A percentile compares a stretch with the other conserved stretches of the same genome.
Conservation (phyloP, 2,797 vertebrate genomes). For the Ctenochaetus hawaiiensis region DNA sequence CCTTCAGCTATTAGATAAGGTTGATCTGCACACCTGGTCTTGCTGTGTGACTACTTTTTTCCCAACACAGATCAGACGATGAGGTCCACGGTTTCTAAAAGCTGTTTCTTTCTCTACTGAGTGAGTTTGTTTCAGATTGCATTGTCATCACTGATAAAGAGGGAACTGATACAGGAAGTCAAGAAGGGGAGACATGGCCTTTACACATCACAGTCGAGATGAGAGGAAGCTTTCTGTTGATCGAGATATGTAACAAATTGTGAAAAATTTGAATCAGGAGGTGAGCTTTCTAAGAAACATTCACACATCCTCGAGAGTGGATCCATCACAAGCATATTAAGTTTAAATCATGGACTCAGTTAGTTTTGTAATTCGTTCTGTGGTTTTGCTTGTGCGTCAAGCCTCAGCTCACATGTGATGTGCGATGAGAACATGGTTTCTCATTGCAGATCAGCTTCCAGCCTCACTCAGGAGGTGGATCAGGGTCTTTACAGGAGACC, state of each 20-base stretch:
- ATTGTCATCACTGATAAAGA: constrained; percentile 27
- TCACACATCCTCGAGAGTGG: constrained; percentile 7
- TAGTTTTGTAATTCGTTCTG: constrained; percentile 14
- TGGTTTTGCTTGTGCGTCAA: constrained; percentile 22
- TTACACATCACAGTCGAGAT: constrained; percentile 39
- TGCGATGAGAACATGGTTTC: constrained; percentile 36
- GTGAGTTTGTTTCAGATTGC: constrained; percentile 38
- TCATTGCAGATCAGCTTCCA: constrained; percentile 22
- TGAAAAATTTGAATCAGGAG: constrained; percentile 6
- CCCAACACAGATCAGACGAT: constrained; percentile 51
- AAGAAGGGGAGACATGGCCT: constrained; percentile 14
- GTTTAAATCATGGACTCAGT: constrained; percentile 15
- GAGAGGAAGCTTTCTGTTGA: constrained; percentile 34
- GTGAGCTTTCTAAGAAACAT: constrained; percentile 11
- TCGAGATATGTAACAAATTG: constrained; percentile 20
- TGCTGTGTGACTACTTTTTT: constrained; percentile 73
- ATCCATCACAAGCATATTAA: constrained; percentile 1
- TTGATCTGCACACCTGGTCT: constrained; percentile 81
- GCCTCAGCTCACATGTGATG: constrained; percentile 16
- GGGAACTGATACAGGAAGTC: constrained; percentile 19
- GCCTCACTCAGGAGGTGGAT: constrained; percentile 28
- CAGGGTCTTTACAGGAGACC: constrained; percentile 36
- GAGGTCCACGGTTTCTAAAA: constrained; percentile 58
- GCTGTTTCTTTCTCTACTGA: constrained; percentile 32
- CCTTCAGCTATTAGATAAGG: constrained; percentile 79